These are phyloP conservation scores for Lutraria rhynchaena DNA, from an alignment of 1,140 invertebrate genomes.

Conservation along the genomic window DNA sequence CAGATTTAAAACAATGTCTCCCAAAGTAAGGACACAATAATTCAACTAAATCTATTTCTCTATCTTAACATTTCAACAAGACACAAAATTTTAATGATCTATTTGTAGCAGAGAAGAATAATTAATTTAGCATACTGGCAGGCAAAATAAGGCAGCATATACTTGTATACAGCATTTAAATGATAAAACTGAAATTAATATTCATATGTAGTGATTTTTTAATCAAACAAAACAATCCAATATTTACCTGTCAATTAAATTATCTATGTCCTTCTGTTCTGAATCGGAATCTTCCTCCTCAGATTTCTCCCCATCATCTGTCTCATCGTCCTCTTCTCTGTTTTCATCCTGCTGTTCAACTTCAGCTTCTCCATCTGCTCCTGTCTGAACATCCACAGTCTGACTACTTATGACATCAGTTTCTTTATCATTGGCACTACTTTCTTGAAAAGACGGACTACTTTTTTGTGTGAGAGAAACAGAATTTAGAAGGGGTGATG, in stretches of 20 bases:
- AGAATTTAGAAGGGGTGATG: slow-evolving; percentile 46
- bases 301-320: slow-evolving; percentile 3
- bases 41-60: no score
- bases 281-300: slow-evolving; percentile 43
- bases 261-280: slow-evolving; percentile 54
- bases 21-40: no score
- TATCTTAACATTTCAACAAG: no score
- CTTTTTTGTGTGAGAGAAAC: slow-evolving; percentile 26
- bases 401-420: not conserved
- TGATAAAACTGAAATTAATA: no score
- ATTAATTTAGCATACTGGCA: no score
- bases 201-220: no score
- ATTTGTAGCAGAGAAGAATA: no score
- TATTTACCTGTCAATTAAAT: slow-evolving; percentile 52
- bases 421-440: slow-evolving; percentile 30
- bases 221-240: not conserved
- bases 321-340: slow-evolving; percentile 1
- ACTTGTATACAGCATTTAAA: no score
- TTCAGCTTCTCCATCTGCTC: slow-evolving; percentile 2
- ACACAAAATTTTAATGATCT: no score
- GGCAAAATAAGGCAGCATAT: no score
- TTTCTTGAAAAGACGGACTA: slow-evolving; percentile 48
- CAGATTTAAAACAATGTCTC: no score
- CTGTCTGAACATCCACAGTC: slow-evolving; percentile 3
- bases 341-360: not conserved